These are phyloP conservation scores for Ciconia nigra DNA, from an alignment of 2,797 vertebrate genomes.

Conservation along the genomic window DNA sequence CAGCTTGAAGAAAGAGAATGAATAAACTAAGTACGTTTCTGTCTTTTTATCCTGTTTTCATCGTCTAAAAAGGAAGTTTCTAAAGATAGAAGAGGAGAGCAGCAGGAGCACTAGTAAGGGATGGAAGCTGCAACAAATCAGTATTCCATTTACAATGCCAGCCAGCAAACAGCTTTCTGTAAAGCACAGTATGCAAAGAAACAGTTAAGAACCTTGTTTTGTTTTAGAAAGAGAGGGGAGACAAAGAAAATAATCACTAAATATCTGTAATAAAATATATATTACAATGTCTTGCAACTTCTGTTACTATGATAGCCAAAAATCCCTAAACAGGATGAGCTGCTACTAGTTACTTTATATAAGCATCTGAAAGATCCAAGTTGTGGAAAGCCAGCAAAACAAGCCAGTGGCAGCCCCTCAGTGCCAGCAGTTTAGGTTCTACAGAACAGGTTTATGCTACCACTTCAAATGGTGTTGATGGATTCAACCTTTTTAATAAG, in stretches of 20 bases:
- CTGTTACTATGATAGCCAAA: background rate
- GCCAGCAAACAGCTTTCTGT: constrained; percentile 2
- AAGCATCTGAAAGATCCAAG: background rate
- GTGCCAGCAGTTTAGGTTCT: background rate
- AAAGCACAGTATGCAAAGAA: background rate
- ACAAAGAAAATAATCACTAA: background rate
- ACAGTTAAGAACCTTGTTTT: background rate
- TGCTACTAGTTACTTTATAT: background rate
- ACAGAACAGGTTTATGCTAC: background rate
- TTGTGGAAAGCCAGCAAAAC: background rate
- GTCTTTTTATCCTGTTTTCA: constrained; percentile 1
- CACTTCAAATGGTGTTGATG: background rate
- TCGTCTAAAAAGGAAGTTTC: background rate
- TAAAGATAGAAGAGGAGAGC: constrained; percentile 23
- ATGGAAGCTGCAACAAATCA: constrained; percentile 33
- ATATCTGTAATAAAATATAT: background rate
- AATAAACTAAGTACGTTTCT: constrained; percentile 22
- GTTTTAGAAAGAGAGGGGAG: background rate
- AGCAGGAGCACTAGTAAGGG: constrained; percentile 17
- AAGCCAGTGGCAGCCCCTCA: background rate
- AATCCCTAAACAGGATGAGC: background rate
- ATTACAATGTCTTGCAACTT: background rate
- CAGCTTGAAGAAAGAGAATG: background rate
- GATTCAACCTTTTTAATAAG: background rate
- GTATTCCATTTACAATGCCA: constrained; percentile 10